Evolutionary conservation across 2,797 vertebrate species (phyloP).

Genomic region (Leptoclinus maculatus): DNA sequence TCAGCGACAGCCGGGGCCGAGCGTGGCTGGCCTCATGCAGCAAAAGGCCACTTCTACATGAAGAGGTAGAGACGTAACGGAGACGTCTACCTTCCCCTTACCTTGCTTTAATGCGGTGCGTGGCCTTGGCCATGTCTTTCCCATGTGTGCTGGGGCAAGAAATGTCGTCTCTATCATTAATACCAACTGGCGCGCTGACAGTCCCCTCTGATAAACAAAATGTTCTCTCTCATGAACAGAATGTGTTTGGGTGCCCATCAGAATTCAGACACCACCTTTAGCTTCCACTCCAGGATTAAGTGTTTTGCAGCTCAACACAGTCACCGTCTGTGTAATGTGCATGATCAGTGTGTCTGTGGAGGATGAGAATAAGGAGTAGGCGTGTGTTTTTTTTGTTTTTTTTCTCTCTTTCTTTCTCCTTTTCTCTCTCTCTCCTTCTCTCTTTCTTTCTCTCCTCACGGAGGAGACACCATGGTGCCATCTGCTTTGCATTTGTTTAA

Average conservation of each 20-base stretch:
- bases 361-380: conserved; percentile 82
- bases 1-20: conserved; percentile 75
- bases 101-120: conserved; percentile 54
- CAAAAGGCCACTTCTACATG: conserved; percentile 77
- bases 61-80: conserved; percentile 70
- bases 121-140: conserved; percentile 57
- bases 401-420: conserved; percentile 61
- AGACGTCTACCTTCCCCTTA: conserved; percentile 54
- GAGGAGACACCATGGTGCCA: conserved; percentile 84
- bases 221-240: conserved; percentile 76
- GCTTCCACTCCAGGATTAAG: conserved; percentile 75
- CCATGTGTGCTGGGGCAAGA: conserved; percentile 49
- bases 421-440: conserved; percentile 67
- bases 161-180: conserved; percentile 66
- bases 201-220: conserved; percentile 68
- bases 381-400: conserved; percentile 68
- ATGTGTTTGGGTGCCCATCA: conserved; percentile 80
- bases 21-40: conserved; percentile 58
- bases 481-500: conserved; percentile 89
- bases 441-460: conserved; percentile 77
- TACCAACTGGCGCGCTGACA: conserved; percentile 57
- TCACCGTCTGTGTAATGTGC: conserved; percentile 79
- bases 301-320: conserved; percentile 77
- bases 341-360: conserved; percentile 79
- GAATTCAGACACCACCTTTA: conserved; percentile 73